These are phyloP conservation scores for Bombus cullumanus DNA, from an alignment of 1,140 invertebrate species.

Conservation along the genomic window DNA sequence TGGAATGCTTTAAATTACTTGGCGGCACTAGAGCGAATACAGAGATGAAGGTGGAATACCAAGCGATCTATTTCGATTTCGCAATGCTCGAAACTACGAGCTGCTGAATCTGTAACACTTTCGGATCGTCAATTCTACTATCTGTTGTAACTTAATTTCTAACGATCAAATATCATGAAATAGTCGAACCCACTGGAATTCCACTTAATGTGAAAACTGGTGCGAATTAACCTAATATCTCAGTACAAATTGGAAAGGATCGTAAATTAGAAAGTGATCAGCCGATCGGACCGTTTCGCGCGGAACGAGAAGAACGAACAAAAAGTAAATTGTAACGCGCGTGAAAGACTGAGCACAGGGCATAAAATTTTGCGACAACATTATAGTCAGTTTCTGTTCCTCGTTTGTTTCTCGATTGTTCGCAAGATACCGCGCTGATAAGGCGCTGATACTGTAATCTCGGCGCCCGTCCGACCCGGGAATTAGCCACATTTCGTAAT, in stretches of 20 bases:
- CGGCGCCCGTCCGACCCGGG: slow-evolving; percentile 39
- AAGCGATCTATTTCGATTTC: neutral
- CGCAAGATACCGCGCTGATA: slow-evolving; percentile 60
- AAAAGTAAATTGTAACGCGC: slow-evolving; percentile 21
- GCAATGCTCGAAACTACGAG: neutral
- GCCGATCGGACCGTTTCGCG: slow-evolving; percentile 10
- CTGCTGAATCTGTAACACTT: neutral
- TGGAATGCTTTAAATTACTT: neutral
- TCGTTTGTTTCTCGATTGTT: slow-evolving; percentile 78
- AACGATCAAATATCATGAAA: neutral
- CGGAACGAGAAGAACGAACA: slow-evolving; percentile 3
- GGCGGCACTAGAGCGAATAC: neutral
- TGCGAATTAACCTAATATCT: slow-evolving; percentile 2
- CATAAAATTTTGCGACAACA: slow-evolving; percentile 79
- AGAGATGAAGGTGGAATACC: neutral
- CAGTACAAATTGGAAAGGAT: neutral
- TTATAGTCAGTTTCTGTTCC: slow-evolving; percentile 83
- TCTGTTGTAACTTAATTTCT: neutral
- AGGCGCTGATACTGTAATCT: slow-evolving; percentile 64
- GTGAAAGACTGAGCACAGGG: slow-evolving; percentile 76
- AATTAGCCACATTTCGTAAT: slow-evolving; percentile 45
- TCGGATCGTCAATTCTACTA: neutral
- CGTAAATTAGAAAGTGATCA: neutral
- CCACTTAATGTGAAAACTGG: neutral
- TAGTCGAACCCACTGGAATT: neutral